Percentiles rank a stretch among this genome's conserved stretches.
phyloP scores from a whole-genome alignment of 2,888 invertebrate species.

The Chalcosyrphus nemorum region DNA sequence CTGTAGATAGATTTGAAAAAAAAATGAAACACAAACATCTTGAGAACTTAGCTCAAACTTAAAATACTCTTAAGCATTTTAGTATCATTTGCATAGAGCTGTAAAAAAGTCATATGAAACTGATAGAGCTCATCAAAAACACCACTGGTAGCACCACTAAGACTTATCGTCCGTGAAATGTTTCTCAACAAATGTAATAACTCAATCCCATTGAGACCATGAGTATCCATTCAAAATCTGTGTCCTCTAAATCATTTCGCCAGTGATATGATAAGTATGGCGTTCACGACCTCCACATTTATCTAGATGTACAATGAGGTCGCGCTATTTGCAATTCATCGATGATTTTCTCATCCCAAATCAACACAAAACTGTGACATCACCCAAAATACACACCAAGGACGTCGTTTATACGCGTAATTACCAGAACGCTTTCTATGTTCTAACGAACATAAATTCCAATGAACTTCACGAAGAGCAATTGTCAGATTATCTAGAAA shows the following conservation, averaged over 20 bases:
- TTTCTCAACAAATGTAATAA: background rate
- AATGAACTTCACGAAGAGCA: background rate
- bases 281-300: background rate
- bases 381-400: conserved; percentile 16
- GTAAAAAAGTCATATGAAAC: no score
- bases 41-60: no score
- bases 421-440: background rate
- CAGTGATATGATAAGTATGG: conserved; percentile 10
- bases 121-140: no score
- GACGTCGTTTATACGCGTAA: background rate
- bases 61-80: no score
- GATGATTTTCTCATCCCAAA: conserved; percentile 13
- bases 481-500: conserved; percentile 21
- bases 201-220: background rate
- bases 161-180: no score
- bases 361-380: conserved; percentile 36
- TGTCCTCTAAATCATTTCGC: background rate
- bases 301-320: conserved; percentile 12
- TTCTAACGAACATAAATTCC: background rate
- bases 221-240: background rate
- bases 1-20: no score
- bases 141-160: no score
- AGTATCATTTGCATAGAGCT: no score
- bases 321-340: background rate
- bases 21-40: no score